Percentiles rank a stretch among this genome's conserved stretches.
phyloP scores from a whole-genome alignment of 2,797 vertebrate genomes.

The Monodelphis domestica region DNA sequence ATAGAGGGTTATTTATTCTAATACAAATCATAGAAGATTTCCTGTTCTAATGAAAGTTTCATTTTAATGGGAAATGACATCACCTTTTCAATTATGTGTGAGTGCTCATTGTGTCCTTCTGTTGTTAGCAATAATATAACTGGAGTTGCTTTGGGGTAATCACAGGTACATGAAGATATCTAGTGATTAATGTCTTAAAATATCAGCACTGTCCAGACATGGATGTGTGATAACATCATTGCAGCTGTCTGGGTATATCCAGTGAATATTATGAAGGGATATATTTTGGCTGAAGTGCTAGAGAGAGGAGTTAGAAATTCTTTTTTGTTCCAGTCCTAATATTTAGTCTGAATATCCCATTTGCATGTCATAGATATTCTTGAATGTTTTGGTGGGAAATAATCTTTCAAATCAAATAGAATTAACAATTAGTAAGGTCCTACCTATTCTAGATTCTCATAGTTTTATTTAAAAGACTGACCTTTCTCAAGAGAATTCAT shows the following conservation, averaged over 20 bases:
- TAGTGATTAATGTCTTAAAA: constrained; percentile 70
- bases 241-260: constrained; percentile 52
- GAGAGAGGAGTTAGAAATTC: neutral
- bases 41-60: neutral
- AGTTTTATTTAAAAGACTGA: neutral
- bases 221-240: constrained; percentile 45
- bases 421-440: neutral
- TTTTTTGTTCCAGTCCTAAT: constrained; percentile 60
- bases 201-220: constrained; percentile 37
- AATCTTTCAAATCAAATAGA: neutral
- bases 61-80: constrained; percentile 27
- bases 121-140: neutral
- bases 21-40: neutral
- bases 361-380: neutral
- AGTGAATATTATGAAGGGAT: constrained; percentile 59
- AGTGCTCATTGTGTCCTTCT: neutral
- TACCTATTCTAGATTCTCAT: neutral
- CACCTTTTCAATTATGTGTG: constrained; percentile 15
- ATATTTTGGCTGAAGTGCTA: neutral
- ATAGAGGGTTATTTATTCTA: constrained; percentile 2
- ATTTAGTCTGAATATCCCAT: constrained; percentile 61
- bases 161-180: constrained; percentile 45
- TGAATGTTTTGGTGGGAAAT: neutral
- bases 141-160: neutral
- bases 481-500: neutral